A percentile compares a stretch with the other conserved stretches of the same genome.
These are phyloP conservation scores for Xiphophorus couchianus DNA, from an alignment of 2,113 vertebrate species.

Conservation along the genomic window DNA sequence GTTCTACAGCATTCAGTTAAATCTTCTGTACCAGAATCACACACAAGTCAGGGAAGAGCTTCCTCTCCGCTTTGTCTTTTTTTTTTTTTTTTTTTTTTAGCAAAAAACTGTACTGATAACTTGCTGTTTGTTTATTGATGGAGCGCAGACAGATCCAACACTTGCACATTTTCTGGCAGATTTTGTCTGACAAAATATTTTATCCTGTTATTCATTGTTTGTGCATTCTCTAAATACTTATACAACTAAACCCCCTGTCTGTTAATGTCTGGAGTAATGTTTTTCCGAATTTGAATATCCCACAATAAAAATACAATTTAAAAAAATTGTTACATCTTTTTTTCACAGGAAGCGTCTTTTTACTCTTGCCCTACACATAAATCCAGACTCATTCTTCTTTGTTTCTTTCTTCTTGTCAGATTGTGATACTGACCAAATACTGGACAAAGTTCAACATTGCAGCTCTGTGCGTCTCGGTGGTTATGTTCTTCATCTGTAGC, in stretches of 20 bases:
- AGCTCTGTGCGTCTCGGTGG: constrained; percentile 75
- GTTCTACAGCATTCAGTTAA: neutral
- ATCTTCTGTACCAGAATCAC: neutral
- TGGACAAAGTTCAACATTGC: constrained; percentile 83
- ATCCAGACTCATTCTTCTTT: neutral
- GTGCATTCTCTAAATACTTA: neutral
- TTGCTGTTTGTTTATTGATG: too few relatives aligned
- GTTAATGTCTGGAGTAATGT: neutral
- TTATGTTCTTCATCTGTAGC: constrained; percentile 78
- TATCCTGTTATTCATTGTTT: neutral
- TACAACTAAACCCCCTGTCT: neutral
- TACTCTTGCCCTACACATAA: neutral
- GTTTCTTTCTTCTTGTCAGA: constrained; percentile 68
- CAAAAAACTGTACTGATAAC: too few relatives aligned
- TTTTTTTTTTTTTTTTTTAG: too few relatives aligned
- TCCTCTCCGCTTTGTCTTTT: too few relatives aligned
- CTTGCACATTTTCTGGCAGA: too few relatives aligned
- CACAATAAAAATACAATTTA: neutral
- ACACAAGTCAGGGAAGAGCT: too few relatives aligned
- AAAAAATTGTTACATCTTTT: neutral
- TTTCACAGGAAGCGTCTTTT: neutral
- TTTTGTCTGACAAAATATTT: neutral
- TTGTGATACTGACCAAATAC: constrained; percentile 80
- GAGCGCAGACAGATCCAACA: too few relatives aligned
- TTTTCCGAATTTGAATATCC: neutral